Conservation (phyloP, 92 coral and sea anemone species). For the Plumapathes pennacea region DNA sequence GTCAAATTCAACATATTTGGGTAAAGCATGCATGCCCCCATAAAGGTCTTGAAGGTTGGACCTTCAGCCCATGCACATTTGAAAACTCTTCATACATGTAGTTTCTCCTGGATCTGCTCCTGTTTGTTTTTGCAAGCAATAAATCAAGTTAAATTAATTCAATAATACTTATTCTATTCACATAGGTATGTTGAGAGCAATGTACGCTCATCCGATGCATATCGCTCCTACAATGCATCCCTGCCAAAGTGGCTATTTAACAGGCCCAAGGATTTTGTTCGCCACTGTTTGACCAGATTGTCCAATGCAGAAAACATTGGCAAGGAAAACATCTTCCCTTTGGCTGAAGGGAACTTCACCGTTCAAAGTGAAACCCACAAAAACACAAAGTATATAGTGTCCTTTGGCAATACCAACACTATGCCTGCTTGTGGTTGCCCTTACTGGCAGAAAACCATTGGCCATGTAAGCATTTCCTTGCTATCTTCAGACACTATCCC, state of each 20-base stretch:
- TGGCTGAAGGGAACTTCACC: conserved; percentile 3
- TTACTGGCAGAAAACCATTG: conserved; percentile 34
- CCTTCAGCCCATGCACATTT: too few relatives aligned
- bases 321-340: neutral
- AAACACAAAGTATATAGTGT: conserved; percentile 1
- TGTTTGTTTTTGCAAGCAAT: too few relatives aligned
- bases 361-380: conserved; percentile 6
- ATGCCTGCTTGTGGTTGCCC: conserved; percentile 26
- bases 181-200: conserved; percentile 23
- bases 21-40: too few relatives aligned
- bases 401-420: conserved; percentile 8
- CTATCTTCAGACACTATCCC: conserved; percentile 21
- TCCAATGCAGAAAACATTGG: neutral
- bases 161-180: neutral
- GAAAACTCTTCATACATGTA: too few relatives aligned
- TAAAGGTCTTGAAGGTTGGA: too few relatives aligned
- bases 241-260: conserved; percentile 25
- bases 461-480: conserved; percentile 32
- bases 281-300: conserved; percentile 7
- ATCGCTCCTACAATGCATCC: conserved; percentile 10
- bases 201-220: conserved; percentile 7
- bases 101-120: too few relatives aligned
- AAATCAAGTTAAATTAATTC: too few relatives aligned
- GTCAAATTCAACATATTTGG: too few relatives aligned
- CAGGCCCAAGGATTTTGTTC: conserved; percentile 16